These are phyloP conservation scores for Philantomba maxwellii DNA, from an alignment of 2,113 vertebrate genomes.

Conservation along the genomic window DNA sequence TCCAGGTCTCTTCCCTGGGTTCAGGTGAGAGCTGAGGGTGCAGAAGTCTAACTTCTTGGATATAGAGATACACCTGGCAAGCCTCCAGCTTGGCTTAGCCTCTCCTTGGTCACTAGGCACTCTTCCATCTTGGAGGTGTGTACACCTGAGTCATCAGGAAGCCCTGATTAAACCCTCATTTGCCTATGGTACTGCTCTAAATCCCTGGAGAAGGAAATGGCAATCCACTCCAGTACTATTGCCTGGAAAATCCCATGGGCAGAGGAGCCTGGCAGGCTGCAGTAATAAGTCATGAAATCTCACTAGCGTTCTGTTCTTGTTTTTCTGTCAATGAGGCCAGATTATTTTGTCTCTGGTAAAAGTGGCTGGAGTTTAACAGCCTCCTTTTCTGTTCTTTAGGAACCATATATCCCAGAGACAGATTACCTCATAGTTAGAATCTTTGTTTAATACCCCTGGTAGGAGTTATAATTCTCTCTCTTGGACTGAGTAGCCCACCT, in stretches of 20 bases:
- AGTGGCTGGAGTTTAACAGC: not conserved
- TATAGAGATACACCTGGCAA: not conserved
- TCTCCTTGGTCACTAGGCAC: not conserved
- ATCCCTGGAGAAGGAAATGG: no score
- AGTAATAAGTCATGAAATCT: not conserved
- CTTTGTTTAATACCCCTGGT: not conserved
- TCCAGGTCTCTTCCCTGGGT: not conserved
- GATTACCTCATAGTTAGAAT: not conserved
- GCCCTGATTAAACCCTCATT: not conserved
- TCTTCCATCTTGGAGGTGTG: not conserved
- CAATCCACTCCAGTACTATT: no score
- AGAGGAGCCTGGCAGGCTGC: no score
- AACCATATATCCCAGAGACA: not conserved
- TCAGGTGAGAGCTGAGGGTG: not conserved
- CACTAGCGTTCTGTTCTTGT: not conserved
- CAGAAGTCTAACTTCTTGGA: not conserved
- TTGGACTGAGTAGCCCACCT: not conserved
- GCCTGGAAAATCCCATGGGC: no score
- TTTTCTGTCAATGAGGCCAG: not conserved
- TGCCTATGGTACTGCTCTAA: not conserved
- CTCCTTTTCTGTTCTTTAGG: not conserved
- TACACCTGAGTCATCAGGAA: not conserved
- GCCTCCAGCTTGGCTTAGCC: not conserved
- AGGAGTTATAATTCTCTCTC: not conserved
- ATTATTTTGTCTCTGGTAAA: slow-evolving; percentile 30